These are phyloP conservation scores for Agriopis leucophaearia DNA, from an alignment of 2,888 invertebrate genomes.

Conservation along the genomic window DNA sequence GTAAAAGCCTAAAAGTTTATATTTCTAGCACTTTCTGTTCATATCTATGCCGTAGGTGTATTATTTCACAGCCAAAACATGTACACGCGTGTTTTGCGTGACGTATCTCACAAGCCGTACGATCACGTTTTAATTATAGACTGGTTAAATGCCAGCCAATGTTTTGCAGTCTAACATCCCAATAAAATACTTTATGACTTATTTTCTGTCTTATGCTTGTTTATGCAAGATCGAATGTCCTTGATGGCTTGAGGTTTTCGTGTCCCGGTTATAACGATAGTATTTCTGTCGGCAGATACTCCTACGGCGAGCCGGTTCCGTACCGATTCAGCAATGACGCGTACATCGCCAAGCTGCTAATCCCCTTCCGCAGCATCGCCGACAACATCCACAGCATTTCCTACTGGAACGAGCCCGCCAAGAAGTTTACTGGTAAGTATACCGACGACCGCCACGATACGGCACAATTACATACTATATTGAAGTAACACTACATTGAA, in stretches of 20 bases:
- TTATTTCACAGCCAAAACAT: conserved; percentile 68
- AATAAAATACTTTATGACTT: conserved; percentile 71
- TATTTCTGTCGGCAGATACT: conserved; percentile 76
- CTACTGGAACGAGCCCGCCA: conserved; percentile 90
- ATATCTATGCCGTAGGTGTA: conserved; percentile 67
- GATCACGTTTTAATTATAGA: conserved; percentile 76
- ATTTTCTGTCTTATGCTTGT: conserved; percentile 57
- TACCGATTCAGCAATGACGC: conserved; percentile 90
- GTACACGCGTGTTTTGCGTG: conserved; percentile 59
- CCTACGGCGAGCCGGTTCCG: conserved; percentile 82
- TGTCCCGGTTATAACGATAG: conserved; percentile 25
- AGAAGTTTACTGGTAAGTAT: conserved; percentile 88
- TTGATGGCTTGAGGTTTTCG: conserved; percentile 21
- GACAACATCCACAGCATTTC: conserved; percentile 88
- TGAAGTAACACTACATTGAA: conserved; percentile 41
- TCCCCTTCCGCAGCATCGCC: conserved; percentile 88
- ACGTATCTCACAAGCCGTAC: conserved; percentile 58
- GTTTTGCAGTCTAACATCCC: conserved; percentile 65
- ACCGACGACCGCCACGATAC: conserved; percentile 44
- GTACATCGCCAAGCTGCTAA: conserved; percentile 89
- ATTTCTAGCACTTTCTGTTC: conserved; percentile 41
- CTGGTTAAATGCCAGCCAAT: conserved; percentile 78
- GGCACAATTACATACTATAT: conserved; percentile 37
- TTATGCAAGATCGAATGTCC: conserved; percentile 32
- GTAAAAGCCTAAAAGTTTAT: conserved; percentile 50